These are phyloP conservation scores for Aleiodes sp. DNA, from an alignment of 1,140 invertebrate species.

Conservation along the genomic window DNA sequence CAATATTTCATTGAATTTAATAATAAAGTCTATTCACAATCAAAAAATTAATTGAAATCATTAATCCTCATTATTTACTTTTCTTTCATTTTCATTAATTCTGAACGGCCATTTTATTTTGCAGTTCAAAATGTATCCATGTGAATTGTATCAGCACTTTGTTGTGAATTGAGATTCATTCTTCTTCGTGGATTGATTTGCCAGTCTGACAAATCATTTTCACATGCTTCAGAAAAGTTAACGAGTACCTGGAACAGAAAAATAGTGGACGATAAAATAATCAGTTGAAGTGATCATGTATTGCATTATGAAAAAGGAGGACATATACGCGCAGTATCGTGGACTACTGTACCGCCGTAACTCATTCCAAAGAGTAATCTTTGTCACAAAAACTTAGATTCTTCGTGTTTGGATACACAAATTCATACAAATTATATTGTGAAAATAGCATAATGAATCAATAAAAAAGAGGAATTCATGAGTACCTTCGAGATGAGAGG, in stretches of 20 bases:
- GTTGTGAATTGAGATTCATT: conserved; percentile 47
- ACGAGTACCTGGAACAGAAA: conserved; percentile 52
- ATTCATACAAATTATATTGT: no score
- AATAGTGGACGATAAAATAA: background rate
- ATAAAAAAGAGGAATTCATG: no score
- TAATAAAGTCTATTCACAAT: no score
- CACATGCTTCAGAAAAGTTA: conserved; percentile 57
- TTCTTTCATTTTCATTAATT: background rate
- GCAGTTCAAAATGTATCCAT: conserved; percentile 52
- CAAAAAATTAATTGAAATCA: background rate
- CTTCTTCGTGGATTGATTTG: conserved; percentile 37
- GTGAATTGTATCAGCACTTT: conserved; percentile 52
- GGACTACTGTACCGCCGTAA: no score
- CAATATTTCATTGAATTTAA: no score
- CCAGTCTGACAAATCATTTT: conserved; percentile 43
- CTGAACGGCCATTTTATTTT: background rate
- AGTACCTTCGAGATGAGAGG: no score
- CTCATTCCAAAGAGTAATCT: no score
- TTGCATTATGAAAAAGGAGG: conserved; percentile 5
- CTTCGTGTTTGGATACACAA: no score
- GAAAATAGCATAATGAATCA: no score
- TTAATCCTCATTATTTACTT: conserved; percentile 7
- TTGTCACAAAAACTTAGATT: no score
- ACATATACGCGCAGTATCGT: no score
- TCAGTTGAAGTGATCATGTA: conserved; percentile 9